Base-by-base conservation (phyloP, 1,140 invertebrate species). In the Trichonephila inaurata region DNA sequence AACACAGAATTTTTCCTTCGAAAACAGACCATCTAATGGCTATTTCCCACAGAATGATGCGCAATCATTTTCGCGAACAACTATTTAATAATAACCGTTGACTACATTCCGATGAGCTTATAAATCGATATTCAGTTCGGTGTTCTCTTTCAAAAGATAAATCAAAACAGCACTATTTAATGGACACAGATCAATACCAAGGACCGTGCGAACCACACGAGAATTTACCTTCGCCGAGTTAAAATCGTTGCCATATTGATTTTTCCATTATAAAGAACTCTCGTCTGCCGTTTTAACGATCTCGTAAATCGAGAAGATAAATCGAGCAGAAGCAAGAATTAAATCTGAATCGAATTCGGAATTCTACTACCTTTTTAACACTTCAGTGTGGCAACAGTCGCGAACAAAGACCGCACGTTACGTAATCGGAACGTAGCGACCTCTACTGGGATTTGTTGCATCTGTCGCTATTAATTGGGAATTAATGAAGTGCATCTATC, bases 381-480 rank as follows among this genome's bases (percentile, higher is more conserved):
- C 62, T 72, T 28, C 88, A n/a, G 66, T 58, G 62, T 89, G 88
- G 88, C 88, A 89, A 89, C 66, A 44, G 33, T 24, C 40, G 62
- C 6, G 72, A 51, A 69, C 33, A 82, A 66, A 88, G 86, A 91
- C 66, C 33, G 44, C 64, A n/a, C 64, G 64, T 69, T 81, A 24
- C 66, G 69, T 61, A 60, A 40, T 66, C 64, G 87, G 28, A 64
- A 40, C 10, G 44, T 8, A 61, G 91, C 82, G 91, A 66, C 91
- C 91, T 87, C 91, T 87, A 40, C 62, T 77, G 91, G 82, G 91
- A 92, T 62, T 69, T 69, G 91, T 87, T 87, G 91, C 91, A 92
- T 92, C 91, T 87, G 90, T 92, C 91, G 91, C 83, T 72, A 87
- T 92, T 92, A 92, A 92, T 92, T 92, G 81, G 91, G 87, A 92